A percentile compares a stretch with the other conserved stretches of the same genome.
Evolutionary conservation across 2,888 invertebrate species (phyloP).

Genomic region (Hermaeophaga mercurialis): DNA sequence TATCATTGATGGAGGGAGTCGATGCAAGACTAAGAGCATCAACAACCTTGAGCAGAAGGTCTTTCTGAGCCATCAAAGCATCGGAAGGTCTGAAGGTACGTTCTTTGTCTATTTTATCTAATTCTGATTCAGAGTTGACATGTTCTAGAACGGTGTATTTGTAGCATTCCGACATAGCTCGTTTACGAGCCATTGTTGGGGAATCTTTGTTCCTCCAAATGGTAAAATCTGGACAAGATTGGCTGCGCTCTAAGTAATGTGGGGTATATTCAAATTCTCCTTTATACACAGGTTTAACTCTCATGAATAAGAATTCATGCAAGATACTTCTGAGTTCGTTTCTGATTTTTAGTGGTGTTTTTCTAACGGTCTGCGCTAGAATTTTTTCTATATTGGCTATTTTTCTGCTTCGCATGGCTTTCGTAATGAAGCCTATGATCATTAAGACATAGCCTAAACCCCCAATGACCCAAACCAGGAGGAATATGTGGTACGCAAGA

Average conservation of each 20-base stretch:
- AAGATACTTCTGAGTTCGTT: slow-evolving; percentile 50
- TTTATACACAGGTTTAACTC: slow-evolving; percentile 77
- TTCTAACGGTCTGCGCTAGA: slow-evolving; percentile 75
- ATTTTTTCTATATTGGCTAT: slow-evolving; percentile 77
- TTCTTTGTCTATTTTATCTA: slow-evolving; percentile 75
- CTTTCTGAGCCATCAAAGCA: slow-evolving; percentile 75
- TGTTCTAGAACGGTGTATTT: slow-evolving; percentile 63
- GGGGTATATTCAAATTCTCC: slow-evolving; percentile 61
- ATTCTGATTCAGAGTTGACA: slow-evolving; percentile 66
- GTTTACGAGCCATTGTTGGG: slow-evolving; percentile 56
- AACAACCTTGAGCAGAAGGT: slow-evolving; percentile 76
- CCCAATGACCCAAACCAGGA: slow-evolving; percentile 89
- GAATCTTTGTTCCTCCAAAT: slow-evolving; percentile 60
- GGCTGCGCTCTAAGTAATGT: slow-evolving; percentile 61
- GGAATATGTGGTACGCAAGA: slow-evolving; percentile 77
- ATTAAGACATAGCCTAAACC: slow-evolving; percentile 90
- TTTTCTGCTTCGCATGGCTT: slow-evolving; percentile 76
- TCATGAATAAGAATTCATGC: slow-evolving; percentile 77
- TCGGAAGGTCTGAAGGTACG: slow-evolving; percentile 72
- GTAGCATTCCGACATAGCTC: slow-evolving; percentile 70
- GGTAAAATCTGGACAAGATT: slow-evolving; percentile 76
- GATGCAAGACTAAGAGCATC: slow-evolving; percentile 70
- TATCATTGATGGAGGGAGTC: slow-evolving; percentile 49
- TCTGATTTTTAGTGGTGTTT: slow-evolving; percentile 78
- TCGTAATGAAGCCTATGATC: slow-evolving; percentile 84